These are phyloP conservation scores for Epirrhoe alternata DNA, from an alignment of 2,888 invertebrate species.

Conservation along the genomic window DNA sequence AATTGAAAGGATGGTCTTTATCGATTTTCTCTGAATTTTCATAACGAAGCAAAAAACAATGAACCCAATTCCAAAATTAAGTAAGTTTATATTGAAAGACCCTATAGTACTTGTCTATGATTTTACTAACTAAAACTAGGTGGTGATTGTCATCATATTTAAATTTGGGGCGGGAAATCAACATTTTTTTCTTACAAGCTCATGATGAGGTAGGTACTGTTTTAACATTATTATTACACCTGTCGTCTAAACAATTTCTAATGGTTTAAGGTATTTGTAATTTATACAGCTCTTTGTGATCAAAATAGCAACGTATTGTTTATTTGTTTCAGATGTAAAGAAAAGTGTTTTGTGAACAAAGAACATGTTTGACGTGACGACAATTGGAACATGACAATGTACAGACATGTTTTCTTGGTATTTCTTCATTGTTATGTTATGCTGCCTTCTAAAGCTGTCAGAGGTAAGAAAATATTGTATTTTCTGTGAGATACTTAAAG, in stretches of 20 bases:
- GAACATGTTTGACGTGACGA: constrained; percentile 19
- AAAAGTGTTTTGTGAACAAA: constrained; percentile 17
- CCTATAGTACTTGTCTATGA: no score
- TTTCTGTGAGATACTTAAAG: not conserved
- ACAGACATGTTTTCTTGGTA: constrained; percentile 54
- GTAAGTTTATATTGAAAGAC: no score
- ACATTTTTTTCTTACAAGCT: no score
- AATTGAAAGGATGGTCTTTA: no score
- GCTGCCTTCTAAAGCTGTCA: constrained; percentile 59
- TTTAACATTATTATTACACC: not conserved
- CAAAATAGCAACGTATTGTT: constrained; percentile 5
- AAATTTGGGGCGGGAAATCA: no score
- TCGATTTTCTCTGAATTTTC: no score
- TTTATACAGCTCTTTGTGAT: constrained; percentile 1
- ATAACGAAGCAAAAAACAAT: no score
- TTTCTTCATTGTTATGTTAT: constrained; percentile 57
- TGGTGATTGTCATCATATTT: no score
- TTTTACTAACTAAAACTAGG: no score
- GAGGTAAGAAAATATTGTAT: constrained; percentile 50
- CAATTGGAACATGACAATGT: constrained; percentile 53
- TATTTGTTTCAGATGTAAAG: constrained; percentile 27
- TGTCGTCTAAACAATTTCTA: not conserved
- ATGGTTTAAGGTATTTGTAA: not conserved
- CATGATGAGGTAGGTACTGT: not conserved
- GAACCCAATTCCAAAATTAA: no score